Percentiles rank a stretch among this genome's conserved stretches.
phyloP scores from a whole-genome alignment of 2,888 invertebrate species.

The Thecophora atra region DNA sequence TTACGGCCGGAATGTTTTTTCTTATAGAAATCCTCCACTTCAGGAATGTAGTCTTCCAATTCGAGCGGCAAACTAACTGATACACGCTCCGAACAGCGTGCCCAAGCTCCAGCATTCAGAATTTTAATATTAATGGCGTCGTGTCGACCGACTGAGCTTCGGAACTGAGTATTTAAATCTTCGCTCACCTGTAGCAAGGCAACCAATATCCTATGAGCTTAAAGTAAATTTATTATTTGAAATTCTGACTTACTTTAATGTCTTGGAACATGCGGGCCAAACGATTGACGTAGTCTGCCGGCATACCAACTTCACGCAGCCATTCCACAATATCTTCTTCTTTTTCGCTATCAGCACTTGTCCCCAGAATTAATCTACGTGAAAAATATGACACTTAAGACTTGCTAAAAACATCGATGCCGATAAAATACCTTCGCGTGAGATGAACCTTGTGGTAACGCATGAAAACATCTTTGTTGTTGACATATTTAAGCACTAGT shows the following conservation, averaged over 20 bases:
- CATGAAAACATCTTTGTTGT: slow-evolving; percentile 99
- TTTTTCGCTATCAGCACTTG: slow-evolving; percentile 98
- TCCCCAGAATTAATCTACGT: slow-evolving; percentile 88
- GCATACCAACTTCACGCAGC: slow-evolving; percentile 98
- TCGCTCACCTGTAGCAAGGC: slow-evolving; percentile 74
- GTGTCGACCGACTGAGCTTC: slow-evolving; percentile 80
- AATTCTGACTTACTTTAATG: slow-evolving; percentile 76
- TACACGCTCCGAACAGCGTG: slow-evolving; percentile 91
- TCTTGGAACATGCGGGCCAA: slow-evolving; percentile 98
- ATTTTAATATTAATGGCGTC: slow-evolving; percentile 98
- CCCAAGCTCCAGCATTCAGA: slow-evolving; percentile 97
- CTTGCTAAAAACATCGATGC: too few relatives aligned
- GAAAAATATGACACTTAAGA: not conserved
- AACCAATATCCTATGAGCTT: not conserved
- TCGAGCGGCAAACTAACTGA: slow-evolving; percentile 96
- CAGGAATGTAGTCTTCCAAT: slow-evolving; percentile 98
- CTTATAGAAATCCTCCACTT: slow-evolving; percentile 98
- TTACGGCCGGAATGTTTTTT: slow-evolving; percentile 97
- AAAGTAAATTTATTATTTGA: not conserved
- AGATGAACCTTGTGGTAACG: slow-evolving; percentile 98
- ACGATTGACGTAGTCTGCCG: slow-evolving; percentile 99
- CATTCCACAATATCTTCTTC: slow-evolving; percentile 99
- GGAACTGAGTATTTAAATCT: slow-evolving; percentile 94
- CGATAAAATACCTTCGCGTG: slow-evolving; percentile 73
- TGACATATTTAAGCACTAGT: slow-evolving; percentile 97